These are phyloP conservation scores for Noctua pronuba DNA, from an alignment of 2,888 invertebrate species.

Conservation along the genomic window DNA sequence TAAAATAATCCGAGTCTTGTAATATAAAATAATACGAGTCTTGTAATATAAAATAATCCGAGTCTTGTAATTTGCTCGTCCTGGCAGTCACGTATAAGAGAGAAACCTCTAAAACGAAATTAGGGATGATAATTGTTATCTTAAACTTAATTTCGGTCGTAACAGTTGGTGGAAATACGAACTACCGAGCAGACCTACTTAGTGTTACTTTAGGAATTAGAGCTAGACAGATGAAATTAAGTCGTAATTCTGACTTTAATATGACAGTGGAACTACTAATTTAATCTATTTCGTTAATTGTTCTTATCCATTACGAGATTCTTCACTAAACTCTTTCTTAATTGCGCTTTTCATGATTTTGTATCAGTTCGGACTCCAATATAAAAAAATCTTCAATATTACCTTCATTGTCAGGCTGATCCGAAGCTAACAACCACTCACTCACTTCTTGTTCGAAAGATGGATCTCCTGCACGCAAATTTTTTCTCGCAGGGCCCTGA, in stretches of 20 bases:
- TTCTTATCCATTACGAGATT: neutral
- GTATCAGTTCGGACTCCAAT: too few species aligned
- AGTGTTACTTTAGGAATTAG: conserved; percentile 33
- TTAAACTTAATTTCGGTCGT: conserved; percentile 54
- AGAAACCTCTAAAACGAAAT: conserved; percentile 42
- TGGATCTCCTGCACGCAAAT: too few species aligned
- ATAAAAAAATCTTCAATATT: too few species aligned
- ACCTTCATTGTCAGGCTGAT: too few species aligned
- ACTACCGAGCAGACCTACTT: conserved; percentile 22
- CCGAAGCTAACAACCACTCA: too few species aligned
- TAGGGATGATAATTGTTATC: conserved; percentile 55
- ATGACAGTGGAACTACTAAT: conserved; percentile 12
- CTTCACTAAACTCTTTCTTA: neutral
- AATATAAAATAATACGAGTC: conserved; percentile 20
- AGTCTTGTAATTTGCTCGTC: conserved; percentile 24
- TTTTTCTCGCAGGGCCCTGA: too few species aligned
- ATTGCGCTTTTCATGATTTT: neutral
- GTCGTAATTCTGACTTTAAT: conserved; percentile 24
- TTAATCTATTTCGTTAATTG: conserved; percentile 4
- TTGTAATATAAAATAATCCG: conserved; percentile 14
- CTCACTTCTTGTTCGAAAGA: too few species aligned
- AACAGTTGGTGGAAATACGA: conserved; percentile 35
- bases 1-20: conserved; percentile 22
- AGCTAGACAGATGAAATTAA: conserved; percentile 20
- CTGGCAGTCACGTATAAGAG: conserved; percentile 39